Evolutionary conservation across 2,888 invertebrate species (phyloP), one percentile per base, ranked within the genome.

Genomic region (Agonopterix alstromeriana): DNA sequence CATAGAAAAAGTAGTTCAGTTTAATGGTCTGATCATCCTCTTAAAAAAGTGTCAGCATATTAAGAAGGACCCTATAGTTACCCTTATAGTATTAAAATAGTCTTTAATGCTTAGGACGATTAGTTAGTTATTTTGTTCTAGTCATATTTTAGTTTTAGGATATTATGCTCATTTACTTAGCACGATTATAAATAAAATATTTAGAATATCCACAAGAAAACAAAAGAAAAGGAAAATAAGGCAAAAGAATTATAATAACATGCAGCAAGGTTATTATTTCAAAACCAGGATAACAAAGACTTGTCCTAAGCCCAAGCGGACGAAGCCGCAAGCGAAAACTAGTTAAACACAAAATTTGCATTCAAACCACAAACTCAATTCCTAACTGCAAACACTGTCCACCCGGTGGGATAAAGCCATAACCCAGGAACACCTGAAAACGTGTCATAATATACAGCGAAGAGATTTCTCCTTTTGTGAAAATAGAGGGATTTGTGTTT

Each of bases 381-480:
- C 52, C 45, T 10, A 43, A 42, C 11, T 40, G 52, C 51, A 55
- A 51, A 53, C 52, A 42, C 36, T 48, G 47, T 42, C 50, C 46
- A 17, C 10, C 45, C 42, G 14, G 17, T 12, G 17, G 41, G 12
- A 50, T 36, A 47, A 42, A 44, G 38, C n/a, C 27, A 40, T 49
- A 45, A 47, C 42, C 46, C 45, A 9, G 17, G 43, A 43, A 51
- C 46, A 48, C 51, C 48, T 48, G 51, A 52, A 52, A 56, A 60
- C 61, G 61, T 61, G 60, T 60, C 60, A 56, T 58, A 58, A 52
- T 58, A 48, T 45, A 45, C 56, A 40, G n/a, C 17, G 41, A 42
- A 50, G 58, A 57, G 58, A 61, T 61, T 60, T 54, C 51, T 52
- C 47, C 38, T 48, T 50, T 50, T 53, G 46, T 50, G 50, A 12